Evolutionary conservation across 1,140 invertebrate genomes (phyloP), one percentile per base, ranked within the genome.

Genomic region (Dendroctonus valens): DNA sequence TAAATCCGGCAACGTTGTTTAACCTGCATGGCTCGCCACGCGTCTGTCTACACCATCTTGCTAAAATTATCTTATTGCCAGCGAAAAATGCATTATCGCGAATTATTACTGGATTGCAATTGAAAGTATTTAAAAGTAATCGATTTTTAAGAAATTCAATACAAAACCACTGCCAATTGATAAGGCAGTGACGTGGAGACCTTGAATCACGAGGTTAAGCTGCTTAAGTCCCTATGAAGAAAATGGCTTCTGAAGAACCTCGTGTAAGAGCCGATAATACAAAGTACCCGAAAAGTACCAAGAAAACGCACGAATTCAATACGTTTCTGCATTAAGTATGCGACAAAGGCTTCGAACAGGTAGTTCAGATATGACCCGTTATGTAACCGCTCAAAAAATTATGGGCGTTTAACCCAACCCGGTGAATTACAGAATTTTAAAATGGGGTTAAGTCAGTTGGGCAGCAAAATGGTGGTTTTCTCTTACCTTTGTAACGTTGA

Each of bases 401-500:
- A 40, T 63, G 61, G 61, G 61, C 61, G 61, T 55, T 44, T n/a
- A 61, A 51, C 5, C 49, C 26, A 26, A 26, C 26, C 26, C 26
- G 26, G 26, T 26, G 26, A 26, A 26, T 26, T 26, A 26, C 26
- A 26, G 26, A 26, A 26, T 3, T 26, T 26, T 26, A 26, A 26
- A 26, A 26, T 26, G 26, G 42, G 8, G 8, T 11, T 46, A 12
- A 46, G 12, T 9, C 42, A 12, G 12, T 11, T 46, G 42, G 12
- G 12, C 37, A 15, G 37, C 12, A 52, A 52, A 52, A 52, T 14
- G 8, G 8, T 8, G 5, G 26, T 46, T 46, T 46, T 9, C 26
- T 78, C 80, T 83, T 74, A 90, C 90, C 91, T 85, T 93, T 94
- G 81, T 94, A 94, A 74, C 87, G 85, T 72, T 91, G 80, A 58